Evolutionary conservation across 2,797 vertebrate species (phyloP).

Genomic region (Xenentodon cancila): DNA sequence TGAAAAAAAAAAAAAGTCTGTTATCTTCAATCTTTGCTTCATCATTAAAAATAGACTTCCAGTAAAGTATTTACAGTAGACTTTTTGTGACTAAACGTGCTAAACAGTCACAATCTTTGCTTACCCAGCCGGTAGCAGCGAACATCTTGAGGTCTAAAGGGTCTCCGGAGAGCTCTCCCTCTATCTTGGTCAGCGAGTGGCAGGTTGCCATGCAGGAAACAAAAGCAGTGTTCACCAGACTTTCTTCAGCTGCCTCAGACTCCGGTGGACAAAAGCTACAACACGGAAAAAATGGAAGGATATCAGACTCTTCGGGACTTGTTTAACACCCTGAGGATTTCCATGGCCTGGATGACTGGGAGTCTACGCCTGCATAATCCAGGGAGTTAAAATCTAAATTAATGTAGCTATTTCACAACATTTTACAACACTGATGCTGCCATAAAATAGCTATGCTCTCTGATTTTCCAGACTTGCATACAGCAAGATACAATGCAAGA

Average conservation of each 20-base stretch:
- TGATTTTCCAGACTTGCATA: background rate
- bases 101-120: constrained; percentile 5
- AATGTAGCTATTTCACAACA: too few species aligned
- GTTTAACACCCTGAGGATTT: too few species aligned
- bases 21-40: too few species aligned
- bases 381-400: too few species aligned
- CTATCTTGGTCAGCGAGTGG: constrained; percentile 96
- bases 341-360: too few species aligned
- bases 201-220: constrained; percentile 95
- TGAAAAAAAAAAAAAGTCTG: too few species aligned
- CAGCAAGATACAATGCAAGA: background rate
- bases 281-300: background rate
- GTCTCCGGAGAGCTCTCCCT: constrained; percentile 95
- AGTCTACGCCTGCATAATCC: too few species aligned
- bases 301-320: too few species aligned
- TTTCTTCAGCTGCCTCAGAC: constrained; percentile 81
- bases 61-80: too few species aligned
- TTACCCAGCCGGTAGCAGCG: constrained; percentile 94
- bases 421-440: background rate
- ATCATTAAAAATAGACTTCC: too few species aligned
- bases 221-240: constrained; percentile 87
- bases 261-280: constrained; percentile 89
- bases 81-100: background rate
- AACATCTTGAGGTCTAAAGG: constrained; percentile 99
- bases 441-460: background rate